These are phyloP conservation scores for Martes flavigula DNA, from an alignment of 2,797 vertebrate genomes.

Conservation along the genomic window DNA sequence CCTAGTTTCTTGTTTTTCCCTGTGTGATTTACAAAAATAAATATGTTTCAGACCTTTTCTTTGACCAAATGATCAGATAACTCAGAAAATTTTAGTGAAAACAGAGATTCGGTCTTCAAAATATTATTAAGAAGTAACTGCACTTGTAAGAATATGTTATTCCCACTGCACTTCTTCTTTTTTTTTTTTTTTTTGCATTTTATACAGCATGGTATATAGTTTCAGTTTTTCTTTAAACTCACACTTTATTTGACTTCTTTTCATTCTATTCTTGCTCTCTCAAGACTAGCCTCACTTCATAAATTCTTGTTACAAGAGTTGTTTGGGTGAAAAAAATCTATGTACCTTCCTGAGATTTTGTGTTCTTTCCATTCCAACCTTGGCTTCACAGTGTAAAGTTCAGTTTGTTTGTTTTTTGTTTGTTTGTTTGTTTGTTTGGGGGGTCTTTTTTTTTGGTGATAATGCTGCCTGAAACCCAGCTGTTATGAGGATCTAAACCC, in stretches of 20 bases:
- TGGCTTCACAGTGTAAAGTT: neutral
- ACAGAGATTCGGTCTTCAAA: neutral
- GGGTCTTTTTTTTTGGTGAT: neutral
- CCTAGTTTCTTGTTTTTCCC: neutral
- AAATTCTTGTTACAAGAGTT: neutral
- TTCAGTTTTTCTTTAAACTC: constrained; percentile 51
- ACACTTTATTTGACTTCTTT: constrained; percentile 10
- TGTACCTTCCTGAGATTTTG: constrained; percentile 7
- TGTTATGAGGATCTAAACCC: neutral
- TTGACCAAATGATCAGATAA: neutral
- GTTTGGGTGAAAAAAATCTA: neutral
- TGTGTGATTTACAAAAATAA: constrained; percentile 41
- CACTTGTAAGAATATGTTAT: neutral
- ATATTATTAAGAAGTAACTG: neutral
- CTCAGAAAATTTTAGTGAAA: constrained; percentile 32
- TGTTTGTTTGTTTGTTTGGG: too few relatives aligned
- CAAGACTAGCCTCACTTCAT: neutral
- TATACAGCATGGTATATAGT: neutral
- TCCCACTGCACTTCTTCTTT: neutral
- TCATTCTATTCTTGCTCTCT: neutral
- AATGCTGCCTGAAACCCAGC: neutral
- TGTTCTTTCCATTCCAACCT: neutral
- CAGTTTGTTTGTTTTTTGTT: neutral
- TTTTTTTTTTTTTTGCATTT: neutral
- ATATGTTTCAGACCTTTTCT: neutral